These are phyloP conservation scores for Hylia prasina DNA, from an alignment of 2,113 vertebrate species.

Conservation along the genomic window DNA sequence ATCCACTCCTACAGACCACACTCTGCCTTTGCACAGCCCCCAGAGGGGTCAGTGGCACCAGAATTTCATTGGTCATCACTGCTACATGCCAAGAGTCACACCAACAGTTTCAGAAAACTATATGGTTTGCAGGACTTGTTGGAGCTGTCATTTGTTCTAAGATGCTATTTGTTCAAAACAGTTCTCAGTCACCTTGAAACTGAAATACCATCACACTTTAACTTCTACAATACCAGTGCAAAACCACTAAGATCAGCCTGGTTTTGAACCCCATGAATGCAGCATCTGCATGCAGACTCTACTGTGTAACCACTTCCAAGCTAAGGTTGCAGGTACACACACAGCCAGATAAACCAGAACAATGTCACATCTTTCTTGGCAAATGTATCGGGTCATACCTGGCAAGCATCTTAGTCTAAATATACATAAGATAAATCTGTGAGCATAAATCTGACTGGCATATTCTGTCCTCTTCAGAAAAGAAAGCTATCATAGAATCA, in stretches of 20 bases:
- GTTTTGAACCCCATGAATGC: not conserved
- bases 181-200: not conserved
- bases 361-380: accelerated
- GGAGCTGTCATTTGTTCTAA: not conserved
- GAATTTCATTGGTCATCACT: not conserved
- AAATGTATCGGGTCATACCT: not conserved
- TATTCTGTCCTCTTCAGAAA: not conserved
- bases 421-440: not conserved
- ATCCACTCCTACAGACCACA: not conserved
- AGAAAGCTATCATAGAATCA: not conserved
- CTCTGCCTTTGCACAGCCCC: not conserved
- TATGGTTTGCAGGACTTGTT: not conserved
- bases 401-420: not conserved
- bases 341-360: not conserved
- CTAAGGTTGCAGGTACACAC: not conserved
- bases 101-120: not conserved
- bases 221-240: not conserved
- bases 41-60: not conserved
- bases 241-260: not conserved
- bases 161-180: not conserved
- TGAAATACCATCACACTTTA: not conserved
- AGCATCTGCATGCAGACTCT: not conserved
- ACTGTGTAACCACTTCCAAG: not conserved
- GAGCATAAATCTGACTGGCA: not conserved
- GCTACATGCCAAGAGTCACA: not conserved